Conservation (phyloP, 2,797 vertebrate species). For the Echeneis naucrates region DNA sequence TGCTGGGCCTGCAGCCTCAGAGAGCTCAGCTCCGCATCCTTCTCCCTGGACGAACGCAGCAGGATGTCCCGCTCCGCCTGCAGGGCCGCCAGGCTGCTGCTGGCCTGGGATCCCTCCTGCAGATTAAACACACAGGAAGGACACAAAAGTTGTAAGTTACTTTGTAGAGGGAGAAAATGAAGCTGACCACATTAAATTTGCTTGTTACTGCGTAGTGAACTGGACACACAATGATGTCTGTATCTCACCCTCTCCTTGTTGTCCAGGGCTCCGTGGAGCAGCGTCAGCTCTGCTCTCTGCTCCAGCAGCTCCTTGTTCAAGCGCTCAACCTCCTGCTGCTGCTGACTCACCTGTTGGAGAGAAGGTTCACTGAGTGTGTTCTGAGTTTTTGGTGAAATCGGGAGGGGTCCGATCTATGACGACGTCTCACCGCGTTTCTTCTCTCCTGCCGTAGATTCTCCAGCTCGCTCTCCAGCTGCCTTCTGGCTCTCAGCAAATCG, state of each 20-base stretch:
- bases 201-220: no score
- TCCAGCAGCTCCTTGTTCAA: slow-evolving; percentile 87
- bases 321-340: slow-evolving; percentile 84
- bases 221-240: no score
- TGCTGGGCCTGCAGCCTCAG: slow-evolving; percentile 82
- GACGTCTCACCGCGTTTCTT: slow-evolving; percentile 51
- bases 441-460: slow-evolving; percentile 63
- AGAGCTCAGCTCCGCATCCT: slow-evolving; percentile 75
- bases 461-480: slow-evolving; percentile 68
- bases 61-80: slow-evolving; percentile 83
- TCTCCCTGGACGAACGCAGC: slow-evolving; percentile 66
- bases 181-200: no score
- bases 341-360: slow-evolving; percentile 82
- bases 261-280: slow-evolving; percentile 65
- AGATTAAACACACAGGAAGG: neutral
- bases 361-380: neutral
- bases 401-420: neutral
- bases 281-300: slow-evolving; percentile 68
- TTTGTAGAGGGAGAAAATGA: no score
- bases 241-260: slow-evolving; percentile 73
- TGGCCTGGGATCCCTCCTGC: slow-evolving; percentile 78
- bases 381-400: neutral
- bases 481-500: slow-evolving; percentile 58
- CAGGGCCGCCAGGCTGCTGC: slow-evolving; percentile 76
- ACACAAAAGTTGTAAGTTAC: no score